Conservation (phyloP, 2,888 invertebrate genomes). For the Stenotaenia linearis region DNA sequence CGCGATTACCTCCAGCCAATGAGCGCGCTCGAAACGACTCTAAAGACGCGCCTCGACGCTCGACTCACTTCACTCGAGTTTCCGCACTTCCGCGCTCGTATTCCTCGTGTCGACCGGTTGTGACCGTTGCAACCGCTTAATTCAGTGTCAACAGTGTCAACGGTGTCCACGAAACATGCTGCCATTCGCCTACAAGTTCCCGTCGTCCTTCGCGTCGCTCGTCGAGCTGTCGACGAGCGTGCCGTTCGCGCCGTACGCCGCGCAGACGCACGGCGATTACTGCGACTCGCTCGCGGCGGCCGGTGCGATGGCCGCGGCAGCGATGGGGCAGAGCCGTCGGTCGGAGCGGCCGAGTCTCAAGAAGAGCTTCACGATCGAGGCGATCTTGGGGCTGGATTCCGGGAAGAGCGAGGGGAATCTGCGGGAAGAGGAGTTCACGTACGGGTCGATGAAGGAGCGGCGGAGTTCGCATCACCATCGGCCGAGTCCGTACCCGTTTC, state of each 20-base stretch:
- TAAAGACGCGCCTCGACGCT: too few relatives aligned
- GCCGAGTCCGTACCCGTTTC: neutral
- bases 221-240: neutral
- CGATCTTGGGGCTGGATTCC: slow-evolving; percentile 65
- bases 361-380: slow-evolving; percentile 81
- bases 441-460: slow-evolving; percentile 14
- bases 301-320: neutral
- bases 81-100: too few relatives aligned
- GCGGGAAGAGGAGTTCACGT: neutral
- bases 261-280: neutral
- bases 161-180: too few relatives aligned
- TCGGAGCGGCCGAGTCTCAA: too few relatives aligned
- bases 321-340: too few relatives aligned
- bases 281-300: neutral
- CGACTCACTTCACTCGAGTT: too few relatives aligned
- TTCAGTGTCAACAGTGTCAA: too few relatives aligned
- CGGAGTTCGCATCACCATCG: neutral
- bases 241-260: neutral
- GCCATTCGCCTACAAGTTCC: neutral
- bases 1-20: neutral
- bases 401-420: neutral
- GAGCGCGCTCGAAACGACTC: too few relatives aligned
- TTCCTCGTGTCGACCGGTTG: too few relatives aligned
- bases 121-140: too few relatives aligned
- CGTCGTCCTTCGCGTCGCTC: neutral